Base-by-base conservation (phyloP, 1,140 invertebrate species). In the Spodoptera litura region DNA sequence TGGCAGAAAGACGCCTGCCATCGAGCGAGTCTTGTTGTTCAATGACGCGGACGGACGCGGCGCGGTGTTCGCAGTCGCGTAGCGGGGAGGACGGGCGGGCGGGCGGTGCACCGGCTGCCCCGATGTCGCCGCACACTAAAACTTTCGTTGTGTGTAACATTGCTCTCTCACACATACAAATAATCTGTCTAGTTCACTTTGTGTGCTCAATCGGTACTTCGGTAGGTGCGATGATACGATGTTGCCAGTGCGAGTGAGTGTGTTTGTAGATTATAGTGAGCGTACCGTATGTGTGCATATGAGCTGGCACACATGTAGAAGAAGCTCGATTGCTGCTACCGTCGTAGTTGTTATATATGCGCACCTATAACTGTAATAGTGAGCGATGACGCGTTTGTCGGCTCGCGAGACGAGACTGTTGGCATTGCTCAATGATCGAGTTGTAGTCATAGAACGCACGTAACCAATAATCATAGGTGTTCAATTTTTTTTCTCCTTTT, bases 361-460 rank as follows among this genome's bases (percentile, higher is more conserved):
- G 88, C 87, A 94, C 91, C 89, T 94, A 93, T 92, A 90, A 91
- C 89, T 92, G 90, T 93, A 91, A 90, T 90, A 93, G 92, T 92
- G 89, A 91, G 87, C 91, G 93, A 93, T 94, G 93, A 94, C 93
- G 93, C 91, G 93, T 93, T 93, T 93, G 91, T 94, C 91, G 91
- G 91, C 91, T 94, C 87, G 90, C 90, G 91, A 93, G 93, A 93
- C 91, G 93, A 94, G 93, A 94, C 91, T 89, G 91, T 93, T 93
- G 91, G 93, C 90, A 94, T 93, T 92, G 91, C 91, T 94, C 93
- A 94, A 93, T 93, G 93, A 94, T 94, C 89, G 91, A 93, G 92
- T 90, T 92, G 89, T 93, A 93, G 88, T 89, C 88, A 85, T 83
- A 89, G 81, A 88, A 86, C 87, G 85, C 89, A 92, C 88, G 88